Percentiles rank a stretch among this genome's conserved stretches.
These are phyloP conservation scores for Schizothorax lantsangensis DNA, from an alignment of 2,797 vertebrate genomes.

Conservation along the genomic window DNA sequence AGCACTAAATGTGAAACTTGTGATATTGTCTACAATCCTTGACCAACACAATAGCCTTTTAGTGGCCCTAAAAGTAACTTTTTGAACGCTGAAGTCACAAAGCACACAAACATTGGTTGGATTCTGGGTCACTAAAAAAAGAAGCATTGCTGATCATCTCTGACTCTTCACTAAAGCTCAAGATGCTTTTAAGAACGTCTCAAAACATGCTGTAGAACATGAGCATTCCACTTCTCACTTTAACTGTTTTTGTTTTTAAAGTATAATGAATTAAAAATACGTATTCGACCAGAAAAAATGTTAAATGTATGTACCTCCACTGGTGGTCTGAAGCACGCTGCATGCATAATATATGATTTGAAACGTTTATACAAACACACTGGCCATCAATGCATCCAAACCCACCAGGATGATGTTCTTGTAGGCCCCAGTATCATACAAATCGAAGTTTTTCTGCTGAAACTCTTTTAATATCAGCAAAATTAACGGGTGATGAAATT, in stretches of 20 bases:
- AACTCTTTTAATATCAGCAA: not conserved
- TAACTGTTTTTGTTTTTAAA: no score
- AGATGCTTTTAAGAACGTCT: not conserved
- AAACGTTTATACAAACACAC: not conserved
- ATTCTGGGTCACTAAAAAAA: no score
- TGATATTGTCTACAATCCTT: not conserved
- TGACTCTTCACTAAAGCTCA: not conserved
- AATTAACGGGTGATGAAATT: no score
- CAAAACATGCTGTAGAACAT: not conserved
- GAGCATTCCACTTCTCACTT: not conserved
- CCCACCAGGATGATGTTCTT: not conserved
- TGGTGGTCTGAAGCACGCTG: not conserved
- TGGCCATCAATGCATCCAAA: not conserved
- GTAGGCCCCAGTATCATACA: not conserved
- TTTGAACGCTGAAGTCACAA: not conserved
- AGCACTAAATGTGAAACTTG: not conserved
- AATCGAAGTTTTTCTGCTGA: not conserved
- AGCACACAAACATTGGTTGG: not conserved
- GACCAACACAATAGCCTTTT: not conserved
- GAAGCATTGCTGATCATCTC: not conserved
- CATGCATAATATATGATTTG: not conserved
- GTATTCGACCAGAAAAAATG: not conserved
- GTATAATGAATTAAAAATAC: not conserved
- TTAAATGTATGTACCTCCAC: not conserved
- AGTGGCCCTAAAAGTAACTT: not conserved